Percentiles rank a stretch among this genome's conserved stretches.
Evolutionary conservation across 2,797 vertebrate genomes (phyloP).

Genomic region (Stomatorhinus walkeri): DNA sequence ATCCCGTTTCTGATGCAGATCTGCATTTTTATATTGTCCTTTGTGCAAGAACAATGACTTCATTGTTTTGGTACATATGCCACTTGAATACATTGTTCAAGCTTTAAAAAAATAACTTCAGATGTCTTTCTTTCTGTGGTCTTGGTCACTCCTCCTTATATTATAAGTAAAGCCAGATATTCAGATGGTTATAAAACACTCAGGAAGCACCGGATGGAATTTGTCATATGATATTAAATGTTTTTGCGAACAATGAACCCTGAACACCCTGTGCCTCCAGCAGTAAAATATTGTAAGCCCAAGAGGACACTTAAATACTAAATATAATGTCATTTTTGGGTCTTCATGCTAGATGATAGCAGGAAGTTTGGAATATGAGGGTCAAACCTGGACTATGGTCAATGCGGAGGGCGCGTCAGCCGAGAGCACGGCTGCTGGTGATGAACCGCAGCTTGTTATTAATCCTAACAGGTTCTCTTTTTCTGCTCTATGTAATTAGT

Average conservation of each 20-base stretch:
- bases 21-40: background rate
- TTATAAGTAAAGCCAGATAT: background rate
- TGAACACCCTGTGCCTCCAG: background rate
- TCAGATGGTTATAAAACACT: slow-evolving; percentile 2
- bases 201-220: background rate
- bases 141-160: background rate
- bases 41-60: background rate
- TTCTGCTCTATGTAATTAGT: background rate
- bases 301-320: background rate
- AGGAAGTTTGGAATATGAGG: background rate
- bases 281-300: background rate
- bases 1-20: background rate
- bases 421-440: background rate
- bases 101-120: background rate
- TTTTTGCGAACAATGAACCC: background rate
- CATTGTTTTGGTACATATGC: background rate
- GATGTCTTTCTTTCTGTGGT: background rate
- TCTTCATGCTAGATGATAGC: background rate
- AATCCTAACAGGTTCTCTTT: background rate
- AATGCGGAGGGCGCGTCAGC: background rate
- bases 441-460: background rate
- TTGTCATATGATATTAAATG: background rate
- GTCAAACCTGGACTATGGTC: background rate
- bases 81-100: background rate
- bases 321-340: background rate